A percentile compares a stretch with the other conserved stretches of the same genome.
Conservation (phyloP, 2,797 vertebrate genomes). For the Pristis pectinata region DNA sequence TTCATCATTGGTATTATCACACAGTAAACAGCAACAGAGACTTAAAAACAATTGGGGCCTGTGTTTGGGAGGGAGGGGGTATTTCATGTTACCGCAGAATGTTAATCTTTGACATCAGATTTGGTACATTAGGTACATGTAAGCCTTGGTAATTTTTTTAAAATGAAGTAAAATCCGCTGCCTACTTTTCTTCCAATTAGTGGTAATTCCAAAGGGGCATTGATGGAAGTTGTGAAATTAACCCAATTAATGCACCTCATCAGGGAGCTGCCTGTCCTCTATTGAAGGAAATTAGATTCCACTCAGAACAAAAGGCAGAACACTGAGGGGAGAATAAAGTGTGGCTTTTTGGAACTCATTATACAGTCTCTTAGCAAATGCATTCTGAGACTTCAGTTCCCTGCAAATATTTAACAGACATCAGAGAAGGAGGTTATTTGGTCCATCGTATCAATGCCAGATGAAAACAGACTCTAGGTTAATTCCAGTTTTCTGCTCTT, state of each 20-base stretch:
- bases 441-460: no score
- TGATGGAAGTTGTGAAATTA: background rate
- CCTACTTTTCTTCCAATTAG: background rate
- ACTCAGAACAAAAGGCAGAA: background rate
- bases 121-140: background rate
- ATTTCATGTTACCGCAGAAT: no score
- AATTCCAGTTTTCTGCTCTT: no score
- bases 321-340: background rate
- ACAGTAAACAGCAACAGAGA: background rate
- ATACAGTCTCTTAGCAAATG: background rate
- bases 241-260: background rate
- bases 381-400: background rate
- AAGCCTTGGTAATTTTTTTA: background rate
- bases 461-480: no score
- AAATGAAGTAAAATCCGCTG: background rate
- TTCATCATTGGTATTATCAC: background rate
- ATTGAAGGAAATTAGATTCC: background rate
- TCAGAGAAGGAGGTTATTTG: no score
- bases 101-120: background rate
- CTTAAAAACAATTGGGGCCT: background rate
- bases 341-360: background rate
- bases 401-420: background rate
- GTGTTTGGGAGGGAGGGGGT: background rate
- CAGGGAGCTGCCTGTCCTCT: background rate
- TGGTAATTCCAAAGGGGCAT: background rate